phyloP scores from a whole-genome alignment of 2,888 invertebrate genomes.

The Metallyticus violacea region DNA sequence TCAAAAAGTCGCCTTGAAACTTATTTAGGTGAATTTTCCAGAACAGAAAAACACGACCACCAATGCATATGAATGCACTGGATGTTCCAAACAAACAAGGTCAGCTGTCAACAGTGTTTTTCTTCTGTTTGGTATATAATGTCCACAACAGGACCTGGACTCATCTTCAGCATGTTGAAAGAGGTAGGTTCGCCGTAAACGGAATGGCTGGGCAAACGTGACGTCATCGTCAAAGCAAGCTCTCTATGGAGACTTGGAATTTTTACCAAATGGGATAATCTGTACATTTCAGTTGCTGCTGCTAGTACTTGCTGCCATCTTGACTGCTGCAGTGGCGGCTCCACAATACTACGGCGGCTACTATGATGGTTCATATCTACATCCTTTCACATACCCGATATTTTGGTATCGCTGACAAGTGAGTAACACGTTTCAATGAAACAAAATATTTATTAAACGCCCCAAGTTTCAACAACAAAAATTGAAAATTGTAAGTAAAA shows the following conservation, averaged over 20 bases:
- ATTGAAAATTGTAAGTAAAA: too few relatives aligned
- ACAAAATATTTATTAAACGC: too few relatives aligned
- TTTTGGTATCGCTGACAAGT: background rate
- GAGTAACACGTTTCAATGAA: background rate
- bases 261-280: too few relatives aligned
- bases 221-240: too few relatives aligned
- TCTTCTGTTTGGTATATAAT: background rate
- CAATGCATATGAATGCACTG: background rate
- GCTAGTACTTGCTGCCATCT: background rate
- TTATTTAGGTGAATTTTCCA: too few relatives aligned
- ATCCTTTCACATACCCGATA: background rate
- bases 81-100: background rate
- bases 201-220: too few relatives aligned
- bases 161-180: background rate
- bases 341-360: background rate
- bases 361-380: background rate
- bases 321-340: background rate
- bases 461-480: too few relatives aligned
- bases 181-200: background rate
- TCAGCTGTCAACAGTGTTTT: background rate
- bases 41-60: too few relatives aligned
- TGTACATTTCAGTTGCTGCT: background rate
- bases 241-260: too few relatives aligned
- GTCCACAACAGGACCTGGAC: background rate
- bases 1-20: too few relatives aligned